phyloP scores from a whole-genome alignment of 2,797 vertebrate species.

The Lycodopsis pacificus region DNA sequence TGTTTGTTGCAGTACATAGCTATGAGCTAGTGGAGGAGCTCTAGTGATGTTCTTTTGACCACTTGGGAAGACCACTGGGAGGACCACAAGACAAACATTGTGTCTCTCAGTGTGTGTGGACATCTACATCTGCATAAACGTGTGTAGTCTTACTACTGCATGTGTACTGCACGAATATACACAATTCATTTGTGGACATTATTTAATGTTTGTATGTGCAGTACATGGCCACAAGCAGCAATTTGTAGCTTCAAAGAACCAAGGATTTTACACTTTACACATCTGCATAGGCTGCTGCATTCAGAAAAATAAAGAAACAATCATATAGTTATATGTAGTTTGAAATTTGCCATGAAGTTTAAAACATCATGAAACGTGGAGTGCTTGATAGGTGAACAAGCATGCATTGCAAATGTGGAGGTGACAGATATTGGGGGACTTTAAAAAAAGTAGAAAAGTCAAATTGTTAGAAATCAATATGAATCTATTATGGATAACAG shows the following conservation, averaged over 20 bases:
- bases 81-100: conserved; percentile 44
- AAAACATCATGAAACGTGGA: not conserved
- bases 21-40: conserved; percentile 85
- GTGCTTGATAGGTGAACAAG: not conserved
- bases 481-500: not conserved
- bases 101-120: conserved; percentile 8
- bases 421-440: not conserved
- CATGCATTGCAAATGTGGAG: not conserved
- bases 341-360: not conserved
- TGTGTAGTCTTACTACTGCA: conserved; percentile 26
- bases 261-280: not conserved
- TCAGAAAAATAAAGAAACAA: too few species aligned
- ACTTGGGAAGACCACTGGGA: conserved; percentile 48
- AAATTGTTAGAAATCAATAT: not conserved
- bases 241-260: not conserved
- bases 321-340: not conserved
- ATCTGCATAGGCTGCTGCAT: not conserved
- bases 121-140: conserved; percentile 36
- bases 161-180: not conserved
- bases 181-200: not conserved
- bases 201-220: not conserved
- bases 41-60: conserved; percentile 82
- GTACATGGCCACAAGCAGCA: not conserved
- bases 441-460: not conserved
- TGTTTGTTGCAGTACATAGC: conserved; percentile 73